These are phyloP conservation scores for Calliphora vicina DNA, from an alignment of 1,140 invertebrate species.

Conservation along the genomic window DNA sequence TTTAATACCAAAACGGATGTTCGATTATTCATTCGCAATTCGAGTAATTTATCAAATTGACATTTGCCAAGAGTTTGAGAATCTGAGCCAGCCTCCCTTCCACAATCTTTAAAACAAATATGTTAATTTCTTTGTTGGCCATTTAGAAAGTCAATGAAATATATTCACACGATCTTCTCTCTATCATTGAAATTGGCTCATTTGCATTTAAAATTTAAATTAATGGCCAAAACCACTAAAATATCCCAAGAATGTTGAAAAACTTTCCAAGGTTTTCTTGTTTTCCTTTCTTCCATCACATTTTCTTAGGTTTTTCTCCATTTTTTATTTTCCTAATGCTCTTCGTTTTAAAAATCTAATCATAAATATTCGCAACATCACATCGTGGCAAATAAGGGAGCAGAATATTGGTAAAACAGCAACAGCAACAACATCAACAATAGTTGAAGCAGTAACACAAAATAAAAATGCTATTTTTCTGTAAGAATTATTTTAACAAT, in stretches of 20 bases:
- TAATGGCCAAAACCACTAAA: conserved; percentile 60
- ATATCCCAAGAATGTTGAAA: conserved; percentile 53
- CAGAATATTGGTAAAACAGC: conserved; percentile 4
- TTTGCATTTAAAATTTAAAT: conserved; percentile 63
- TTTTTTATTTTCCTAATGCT: neutral
- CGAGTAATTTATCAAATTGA: conserved; percentile 51
- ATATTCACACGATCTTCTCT: conserved; percentile 41
- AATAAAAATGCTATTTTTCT: conserved; percentile 32
- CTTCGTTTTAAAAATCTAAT: conserved; percentile 41
- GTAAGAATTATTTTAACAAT: conserved; percentile 36
- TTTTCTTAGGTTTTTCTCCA: neutral
- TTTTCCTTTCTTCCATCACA: neutral
- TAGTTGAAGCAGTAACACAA: neutral
- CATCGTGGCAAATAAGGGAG: conserved; percentile 10
- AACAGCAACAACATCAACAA: conserved; percentile 18
- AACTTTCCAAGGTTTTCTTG: conserved; percentile 45
- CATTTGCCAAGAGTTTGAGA: conserved; percentile 44
- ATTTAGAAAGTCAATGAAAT: neutral
- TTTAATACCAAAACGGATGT: conserved; percentile 12
- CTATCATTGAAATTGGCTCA: conserved; percentile 56
- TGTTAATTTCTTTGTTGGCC: neutral
- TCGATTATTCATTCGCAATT: neutral
- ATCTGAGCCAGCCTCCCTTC: conserved; percentile 43
- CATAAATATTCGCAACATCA: conserved; percentile 60
- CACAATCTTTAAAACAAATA: too few relatives aligned